These are phyloP conservation scores for Diachasma alloeum DNA, from an alignment of 1,140 invertebrate genomes.

Conservation along the genomic window DNA sequence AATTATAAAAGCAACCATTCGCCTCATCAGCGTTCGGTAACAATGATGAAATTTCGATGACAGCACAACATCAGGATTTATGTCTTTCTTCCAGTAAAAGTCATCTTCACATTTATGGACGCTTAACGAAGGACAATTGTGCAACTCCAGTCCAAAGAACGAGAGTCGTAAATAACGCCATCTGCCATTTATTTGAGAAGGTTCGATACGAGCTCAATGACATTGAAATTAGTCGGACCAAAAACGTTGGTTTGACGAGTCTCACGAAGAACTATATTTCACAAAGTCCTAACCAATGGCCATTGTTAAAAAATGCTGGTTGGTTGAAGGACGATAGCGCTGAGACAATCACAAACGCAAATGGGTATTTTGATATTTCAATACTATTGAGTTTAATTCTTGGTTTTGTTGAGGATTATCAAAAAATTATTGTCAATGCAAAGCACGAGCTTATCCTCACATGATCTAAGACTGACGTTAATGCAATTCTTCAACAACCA, in stretches of 20 bases:
- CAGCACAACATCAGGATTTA: slow-evolving; percentile 49
- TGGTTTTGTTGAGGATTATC: slow-evolving; percentile 63
- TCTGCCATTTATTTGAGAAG: slow-evolving; percentile 58
- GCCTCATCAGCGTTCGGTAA: neutral
- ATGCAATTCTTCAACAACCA: too few relatives aligned
- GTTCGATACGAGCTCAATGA: slow-evolving; percentile 60
- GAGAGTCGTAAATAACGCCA: slow-evolving; percentile 52
- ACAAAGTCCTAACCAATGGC: too few relatives aligned
- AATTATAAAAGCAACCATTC: neutral
- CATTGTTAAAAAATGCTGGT: too few relatives aligned
- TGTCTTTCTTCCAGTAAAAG: slow-evolving; percentile 46
- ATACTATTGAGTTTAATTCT: slow-evolving; percentile 56
- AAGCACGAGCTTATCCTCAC: too few relatives aligned
- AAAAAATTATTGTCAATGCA: slow-evolving; percentile 58
- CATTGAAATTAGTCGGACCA: slow-evolving; percentile 55
- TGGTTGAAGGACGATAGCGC: too few relatives aligned
- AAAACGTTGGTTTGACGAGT: slow-evolving; percentile 53
- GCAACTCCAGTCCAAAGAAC: neutral
- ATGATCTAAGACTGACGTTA: slow-evolving; percentile 44
- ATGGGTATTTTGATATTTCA: too few relatives aligned
- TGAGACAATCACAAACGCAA: slow-evolving; percentile 16
- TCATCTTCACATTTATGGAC: slow-evolving; percentile 49
- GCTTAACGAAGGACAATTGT: slow-evolving; percentile 35
- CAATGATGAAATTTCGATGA: neutral
- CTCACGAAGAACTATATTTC: slow-evolving; percentile 54